Percentiles rank a stretch among this genome's conserved stretches.
Conservation (phyloP, 2,888 invertebrate genomes). For the Thysanoteuthis rhombus region DNA sequence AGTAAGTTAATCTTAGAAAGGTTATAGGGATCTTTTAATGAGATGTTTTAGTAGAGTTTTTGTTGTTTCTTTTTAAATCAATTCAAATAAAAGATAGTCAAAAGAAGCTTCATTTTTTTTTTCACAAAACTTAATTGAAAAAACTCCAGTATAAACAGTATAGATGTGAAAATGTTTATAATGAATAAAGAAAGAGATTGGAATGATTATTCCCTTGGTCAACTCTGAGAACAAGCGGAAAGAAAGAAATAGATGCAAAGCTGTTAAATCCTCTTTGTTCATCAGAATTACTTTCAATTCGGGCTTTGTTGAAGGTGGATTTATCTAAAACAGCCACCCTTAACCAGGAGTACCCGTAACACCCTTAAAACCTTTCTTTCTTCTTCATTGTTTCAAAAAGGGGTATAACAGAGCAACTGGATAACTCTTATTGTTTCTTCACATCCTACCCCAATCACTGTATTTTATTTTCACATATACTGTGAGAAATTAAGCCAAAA, state of each 20-base stretch:
- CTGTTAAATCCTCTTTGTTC: neutral
- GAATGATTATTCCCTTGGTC: neutral
- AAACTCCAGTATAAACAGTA: neutral
- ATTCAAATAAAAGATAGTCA: neutral
- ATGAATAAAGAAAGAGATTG: neutral
- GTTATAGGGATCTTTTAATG: neutral
- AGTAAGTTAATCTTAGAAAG: too few relatives aligned
- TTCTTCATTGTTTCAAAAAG: neutral
- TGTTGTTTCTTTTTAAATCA: neutral
- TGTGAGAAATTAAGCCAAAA: neutral
- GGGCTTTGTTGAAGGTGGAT: neutral
- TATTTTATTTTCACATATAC: too few relatives aligned
- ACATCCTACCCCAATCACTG: too few relatives aligned
- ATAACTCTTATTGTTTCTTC: too few relatives aligned
- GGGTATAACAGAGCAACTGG: too few relatives aligned
- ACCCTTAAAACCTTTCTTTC: neutral
- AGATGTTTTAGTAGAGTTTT: neutral
- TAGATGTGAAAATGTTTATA: neutral
- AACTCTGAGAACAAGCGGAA: too few relatives aligned
- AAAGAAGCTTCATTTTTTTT: neutral
- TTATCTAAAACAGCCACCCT: neutral
- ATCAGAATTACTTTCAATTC: neutral
- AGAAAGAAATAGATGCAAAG: neutral
- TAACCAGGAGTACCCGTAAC: neutral
- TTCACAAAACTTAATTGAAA: neutral